Percentiles rank a stretch among this genome's conserved stretches.
Conservation (phyloP, 2,113 vertebrate genomes). For the Entelurus aequoreus region DNA sequence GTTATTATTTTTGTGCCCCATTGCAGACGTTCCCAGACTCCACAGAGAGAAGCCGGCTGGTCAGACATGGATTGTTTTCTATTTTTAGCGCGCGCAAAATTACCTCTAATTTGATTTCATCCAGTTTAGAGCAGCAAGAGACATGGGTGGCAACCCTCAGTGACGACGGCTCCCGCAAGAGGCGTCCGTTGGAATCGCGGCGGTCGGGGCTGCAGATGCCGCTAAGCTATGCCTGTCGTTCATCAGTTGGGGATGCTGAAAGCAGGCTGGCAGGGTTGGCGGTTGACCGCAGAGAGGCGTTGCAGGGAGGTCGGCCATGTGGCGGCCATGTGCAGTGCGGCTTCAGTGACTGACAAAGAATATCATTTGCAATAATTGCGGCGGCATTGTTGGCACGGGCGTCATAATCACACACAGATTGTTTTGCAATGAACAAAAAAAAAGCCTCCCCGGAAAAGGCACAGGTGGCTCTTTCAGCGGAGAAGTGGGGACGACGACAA, state of each 20-base stretch:
- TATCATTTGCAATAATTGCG: slow-evolving; percentile 7
- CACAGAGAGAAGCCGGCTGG: slow-evolving; percentile 46
- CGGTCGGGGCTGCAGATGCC: slow-evolving; percentile 27
- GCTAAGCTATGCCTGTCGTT: slow-evolving; percentile 48
- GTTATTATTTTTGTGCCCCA: neutral
- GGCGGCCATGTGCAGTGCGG: slow-evolving; percentile 6
- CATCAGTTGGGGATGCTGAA: slow-evolving; percentile 44
- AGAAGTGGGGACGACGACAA: neutral
- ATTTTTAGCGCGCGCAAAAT: slow-evolving; percentile 55
- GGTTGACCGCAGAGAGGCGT: slow-evolving; percentile 48
- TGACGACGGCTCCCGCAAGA: slow-evolving; percentile 35
- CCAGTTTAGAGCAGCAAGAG: slow-evolving; percentile 20
- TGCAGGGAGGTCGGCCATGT: slow-evolving; percentile 40
- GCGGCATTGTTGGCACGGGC: neutral
- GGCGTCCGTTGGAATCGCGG: slow-evolving; percentile 44
- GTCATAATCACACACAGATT: slow-evolving; percentile 14
- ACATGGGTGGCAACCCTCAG: neutral
- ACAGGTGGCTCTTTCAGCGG: neutral
- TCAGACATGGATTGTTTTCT: slow-evolving; percentile 55
- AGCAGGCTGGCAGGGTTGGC: slow-evolving; percentile 22
- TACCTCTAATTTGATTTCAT: slow-evolving; percentile 65
- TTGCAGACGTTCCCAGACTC: slow-evolving; percentile 51
- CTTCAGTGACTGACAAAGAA: neutral
- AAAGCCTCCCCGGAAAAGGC: neutral
- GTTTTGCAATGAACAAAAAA: slow-evolving; percentile 8